Base-by-base conservation (phyloP, 1,140 invertebrate species). In the Drosophila repletoides region DNA sequence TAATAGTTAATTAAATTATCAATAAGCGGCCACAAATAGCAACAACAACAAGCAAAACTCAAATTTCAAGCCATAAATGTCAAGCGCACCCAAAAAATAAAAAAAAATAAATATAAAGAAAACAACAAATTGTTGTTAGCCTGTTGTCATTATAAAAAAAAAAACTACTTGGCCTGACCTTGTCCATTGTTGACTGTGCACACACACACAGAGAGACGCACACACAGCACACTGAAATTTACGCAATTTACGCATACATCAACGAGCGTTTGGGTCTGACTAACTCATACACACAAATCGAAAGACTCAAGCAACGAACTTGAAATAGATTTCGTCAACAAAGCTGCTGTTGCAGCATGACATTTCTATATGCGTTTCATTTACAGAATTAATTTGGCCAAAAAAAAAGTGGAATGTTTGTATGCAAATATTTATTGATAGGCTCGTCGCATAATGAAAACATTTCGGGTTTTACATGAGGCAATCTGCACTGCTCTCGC, bases 101-200 rank as follows among this genome's bases (percentile, higher is more conserved):
- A 61, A 31, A 53, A 38, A 22, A 49, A 55, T 12, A 28, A 43
- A 72, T 58, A 53, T 26, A 58, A 65, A 59, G 33, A 46, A 49
- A 60, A 49, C 31, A 26, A 72, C 53, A 76, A 61, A 66, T n/a
- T n/a, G n/a, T n/a, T 53, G 56, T 79, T 71, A 56, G 60, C 33
- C 72, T 74, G 77, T 83, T 83, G 79, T 83, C 80, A 84, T 83
- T 83, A 83, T 83, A 83, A 84, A 83, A 86, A 84, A 83, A 84
- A 83, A 86, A 84, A 79, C 75, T 76, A 64, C 64, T 71, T 72
- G 71, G 72, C 53, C 80, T 86, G 80, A 86, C 80, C 80, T 86
- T 86, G 80, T 86, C 76, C 76, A 86, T 86, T 86, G 80, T 86
- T 86, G 69, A 66, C 80, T 79, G 71, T 80, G 52, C 65, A 28